Conservation (phyloP, 30 jellyfish, hydroid and myxozoan species). For the Aurelia aurita region DNA sequence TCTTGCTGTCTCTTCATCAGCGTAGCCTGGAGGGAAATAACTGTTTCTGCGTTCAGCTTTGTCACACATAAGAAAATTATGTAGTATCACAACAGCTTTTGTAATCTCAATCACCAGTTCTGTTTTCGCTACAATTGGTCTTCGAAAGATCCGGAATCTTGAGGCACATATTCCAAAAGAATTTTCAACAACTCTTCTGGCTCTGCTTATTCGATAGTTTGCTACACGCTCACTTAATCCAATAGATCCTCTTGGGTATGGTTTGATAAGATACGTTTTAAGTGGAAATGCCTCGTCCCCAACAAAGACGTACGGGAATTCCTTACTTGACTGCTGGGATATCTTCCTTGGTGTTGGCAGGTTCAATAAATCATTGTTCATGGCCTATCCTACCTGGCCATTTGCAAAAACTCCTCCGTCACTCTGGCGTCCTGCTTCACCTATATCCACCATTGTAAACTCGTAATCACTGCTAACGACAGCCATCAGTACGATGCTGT, state of each 20-base stretch:
- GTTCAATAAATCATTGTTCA: slow-evolving; percentile 50
- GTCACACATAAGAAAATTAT: slow-evolving; percentile 69
- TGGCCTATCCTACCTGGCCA: slow-evolving; percentile 61
- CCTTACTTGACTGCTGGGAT: slow-evolving; percentile 45
- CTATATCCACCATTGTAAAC: slow-evolving; percentile 49
- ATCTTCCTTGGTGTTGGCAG: slow-evolving; percentile 64
- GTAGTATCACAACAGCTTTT: slow-evolving; percentile 72
- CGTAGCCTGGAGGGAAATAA: slow-evolving; percentile 66
- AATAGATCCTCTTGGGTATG: slow-evolving; percentile 63
- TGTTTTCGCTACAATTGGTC: slow-evolving; percentile 73
- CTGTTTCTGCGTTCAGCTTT: slow-evolving; percentile 42
- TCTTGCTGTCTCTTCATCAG: slow-evolving; percentile 69
- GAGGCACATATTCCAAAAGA: slow-evolving; percentile 76
- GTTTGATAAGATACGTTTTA: slow-evolving; percentile 70
- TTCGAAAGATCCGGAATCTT: slow-evolving; percentile 64
- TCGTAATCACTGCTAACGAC: slow-evolving; percentile 46
- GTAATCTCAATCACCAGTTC: slow-evolving; percentile 53
- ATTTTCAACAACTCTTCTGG: slow-evolving; percentile 69
- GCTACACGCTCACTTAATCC: slow-evolving; percentile 55
- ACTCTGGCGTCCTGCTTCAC: slow-evolving; percentile 71
- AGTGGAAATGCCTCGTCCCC: slow-evolving; percentile 88
- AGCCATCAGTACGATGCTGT: slow-evolving; percentile 58
- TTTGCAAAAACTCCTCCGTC: slow-evolving; percentile 78
- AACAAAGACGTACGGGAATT: slow-evolving; percentile 70
- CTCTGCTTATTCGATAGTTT: slow-evolving; percentile 71